Conservation (phyloP, 2,797 vertebrate species). For the Poeciliopsis turneri region DNA sequence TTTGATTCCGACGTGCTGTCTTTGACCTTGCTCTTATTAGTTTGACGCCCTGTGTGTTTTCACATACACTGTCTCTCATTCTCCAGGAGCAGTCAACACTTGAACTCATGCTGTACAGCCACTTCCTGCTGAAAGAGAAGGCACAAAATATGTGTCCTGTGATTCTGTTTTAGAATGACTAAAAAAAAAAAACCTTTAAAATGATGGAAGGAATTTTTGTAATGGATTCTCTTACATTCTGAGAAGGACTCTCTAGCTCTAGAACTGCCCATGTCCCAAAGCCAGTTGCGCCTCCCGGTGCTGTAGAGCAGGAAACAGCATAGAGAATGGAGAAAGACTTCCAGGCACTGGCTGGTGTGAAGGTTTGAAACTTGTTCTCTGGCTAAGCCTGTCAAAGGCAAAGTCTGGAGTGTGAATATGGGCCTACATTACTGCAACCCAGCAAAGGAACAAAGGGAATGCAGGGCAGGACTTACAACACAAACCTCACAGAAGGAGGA, state of each 20-base stretch:
- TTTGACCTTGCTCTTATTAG: conserved; percentile 13
- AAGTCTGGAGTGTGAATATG: conserved; percentile 39
- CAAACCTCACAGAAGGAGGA: conserved; percentile 14
- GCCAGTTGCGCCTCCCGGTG: conserved; percentile 23
- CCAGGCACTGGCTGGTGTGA: conserved; percentile 39
- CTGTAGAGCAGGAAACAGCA: conserved; percentile 50
- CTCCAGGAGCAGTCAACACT: conserved; percentile 34
- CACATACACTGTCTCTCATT: conserved; percentile 15
- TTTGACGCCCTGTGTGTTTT: conserved; percentile 14
- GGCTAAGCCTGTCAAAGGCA: conserved; percentile 37
- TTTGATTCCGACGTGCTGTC: conserved; percentile 3
- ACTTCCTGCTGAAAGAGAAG: conserved; percentile 14
- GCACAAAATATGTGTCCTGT: conserved; percentile 6
- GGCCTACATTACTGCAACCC: conserved; percentile 39
- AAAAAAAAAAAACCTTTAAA: conserved; percentile 10
- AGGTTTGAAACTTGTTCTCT: conserved; percentile 57
- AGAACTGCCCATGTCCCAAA: conserved; percentile 18
- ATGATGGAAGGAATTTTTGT: background rate
- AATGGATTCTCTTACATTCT: conserved; percentile 9
- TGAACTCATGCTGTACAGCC: conserved; percentile 9
- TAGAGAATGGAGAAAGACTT: conserved; percentile 40
- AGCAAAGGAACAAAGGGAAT: conserved; percentile 63
- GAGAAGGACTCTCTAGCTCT: conserved; percentile 16
- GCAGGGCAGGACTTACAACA: conserved; percentile 28
- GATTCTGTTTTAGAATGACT: background rate